Base-by-base conservation (phyloP, 2,113 vertebrate genomes). In the Melanerpes formicivorus region DNA sequence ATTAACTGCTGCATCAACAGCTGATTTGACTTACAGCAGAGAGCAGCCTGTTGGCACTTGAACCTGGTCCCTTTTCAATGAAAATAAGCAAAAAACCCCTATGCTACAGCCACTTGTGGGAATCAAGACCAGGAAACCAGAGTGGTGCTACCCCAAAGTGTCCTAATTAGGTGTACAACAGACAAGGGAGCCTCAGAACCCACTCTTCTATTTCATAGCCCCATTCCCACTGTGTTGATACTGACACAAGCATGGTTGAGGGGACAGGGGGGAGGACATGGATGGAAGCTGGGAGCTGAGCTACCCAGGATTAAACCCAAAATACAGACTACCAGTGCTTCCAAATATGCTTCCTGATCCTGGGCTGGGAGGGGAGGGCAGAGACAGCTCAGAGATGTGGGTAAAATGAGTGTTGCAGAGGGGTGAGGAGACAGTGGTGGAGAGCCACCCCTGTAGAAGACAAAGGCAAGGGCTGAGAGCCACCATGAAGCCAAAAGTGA, bases 101-200 rank as follows among this genome's bases (percentile, higher is more conserved):
- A 40, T 40, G 54, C 23, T 52, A 4, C 8, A 17, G 27, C 9
- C 6, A 3, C 19, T 46, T 0, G 1, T 2, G 7, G 19, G 16
- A 19, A 14, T 1, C 48, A 50, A 50, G 19, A 50, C 2, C 14
- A 18, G 22, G 50, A 15, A 27, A 64, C 17, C 58, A 30, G 62
- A 4, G 21, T 11, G 27, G 17, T 52, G 17, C 34, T 21, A 4
- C 18, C 55, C 55, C 18, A 1, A 1, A 14, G 15, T 3, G 34
- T 21, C 72, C 60, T 9, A 5, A 10, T 2, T 7, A 3, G 17
- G 46, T 2, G 22, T 5, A 8, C 15, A 10, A 34, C 14, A 29
- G 27, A 30, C 1, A 3, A 11, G 8, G 40, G 15, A n/a, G 7
- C 19, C 42, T 37, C 2, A 0, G 11, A 8, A 9, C 9, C 54